Conservation (phyloP, 2,797 vertebrate species). For the Acanthornis magna region DNA sequence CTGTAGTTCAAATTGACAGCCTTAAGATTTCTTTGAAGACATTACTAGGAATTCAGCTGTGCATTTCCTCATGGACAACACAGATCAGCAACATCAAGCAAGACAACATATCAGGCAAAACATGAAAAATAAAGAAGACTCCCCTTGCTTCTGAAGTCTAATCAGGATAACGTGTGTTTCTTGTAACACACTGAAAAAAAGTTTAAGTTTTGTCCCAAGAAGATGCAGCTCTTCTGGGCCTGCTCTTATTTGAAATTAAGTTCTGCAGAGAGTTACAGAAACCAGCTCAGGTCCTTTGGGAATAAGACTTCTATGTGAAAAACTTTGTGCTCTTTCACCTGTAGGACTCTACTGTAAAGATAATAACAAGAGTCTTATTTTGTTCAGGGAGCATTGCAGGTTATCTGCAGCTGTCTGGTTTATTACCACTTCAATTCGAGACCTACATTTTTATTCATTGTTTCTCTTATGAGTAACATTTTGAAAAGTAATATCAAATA, state of each 20-base stretch:
- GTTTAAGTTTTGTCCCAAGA: neutral
- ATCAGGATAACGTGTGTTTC: rapidly evolving
- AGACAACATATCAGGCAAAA: neutral
- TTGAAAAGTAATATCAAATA: slow-evolving; percentile 46
- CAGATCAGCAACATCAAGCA: neutral
- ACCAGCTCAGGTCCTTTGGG: neutral
- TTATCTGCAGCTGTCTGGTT: slow-evolving; percentile 41
- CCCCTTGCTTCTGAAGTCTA: neutral
- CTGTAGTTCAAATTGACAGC: slow-evolving; percentile 20
- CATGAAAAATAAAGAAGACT: neutral
- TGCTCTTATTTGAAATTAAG: neutral
- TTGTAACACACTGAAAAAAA: rapidly evolving
- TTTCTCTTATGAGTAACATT: slow-evolving; percentile 43
- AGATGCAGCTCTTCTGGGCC: neutral
- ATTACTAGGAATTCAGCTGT: slow-evolving; percentile 23
- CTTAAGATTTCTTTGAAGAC: slow-evolving; percentile 10
- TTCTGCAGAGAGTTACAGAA: neutral
- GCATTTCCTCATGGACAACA: neutral
- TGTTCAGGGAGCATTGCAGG: neutral
- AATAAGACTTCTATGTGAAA: neutral
- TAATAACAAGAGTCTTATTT: neutral
- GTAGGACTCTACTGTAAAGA: neutral
- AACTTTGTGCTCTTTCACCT: neutral
- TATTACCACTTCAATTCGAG: slow-evolving; percentile 2
- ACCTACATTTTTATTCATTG: slow-evolving; percentile 47